Percentiles rank a stretch among this genome's conserved stretches.
Evolutionary conservation across 2,888 invertebrate genomes (phyloP).

Genomic region (Bibio marci): DNA sequence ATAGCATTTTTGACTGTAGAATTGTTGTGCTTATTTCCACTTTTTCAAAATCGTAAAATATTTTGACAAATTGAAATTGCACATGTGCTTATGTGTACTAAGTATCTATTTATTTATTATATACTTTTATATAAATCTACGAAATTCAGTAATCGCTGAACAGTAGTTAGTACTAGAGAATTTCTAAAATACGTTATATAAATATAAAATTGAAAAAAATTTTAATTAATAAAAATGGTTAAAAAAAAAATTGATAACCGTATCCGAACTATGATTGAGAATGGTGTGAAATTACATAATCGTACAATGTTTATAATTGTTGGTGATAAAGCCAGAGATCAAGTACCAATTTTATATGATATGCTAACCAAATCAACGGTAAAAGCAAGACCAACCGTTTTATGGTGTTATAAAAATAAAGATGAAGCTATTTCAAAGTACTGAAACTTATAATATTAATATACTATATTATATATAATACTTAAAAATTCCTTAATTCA

Average conservation of each 20-base stretch:
- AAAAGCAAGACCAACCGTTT: constrained; percentile 79
- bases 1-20: too few species aligned
- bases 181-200: too few species aligned
- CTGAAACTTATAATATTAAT: background rate
- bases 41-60: too few species aligned
- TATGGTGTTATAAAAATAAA: constrained; percentile 97
- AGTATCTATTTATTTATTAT: too few species aligned
- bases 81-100: too few species aligned
- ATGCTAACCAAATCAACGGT: constrained; percentile 91
- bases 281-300: constrained; percentile 81
- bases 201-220: too few species aligned
- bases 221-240: constrained; percentile 47
- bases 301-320: constrained; percentile 88
- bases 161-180: too few species aligned
- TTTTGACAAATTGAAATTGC: too few species aligned
- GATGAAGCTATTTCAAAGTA: constrained; percentile 78
- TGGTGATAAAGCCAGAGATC: constrained; percentile 91
- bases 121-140: too few species aligned
- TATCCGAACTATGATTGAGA: constrained; percentile 88
- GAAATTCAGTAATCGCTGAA: too few species aligned
- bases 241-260: constrained; percentile 95
- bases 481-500: background rate
- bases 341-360: constrained; percentile 93
- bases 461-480: constrained; percentile 1
- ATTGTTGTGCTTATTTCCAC: too few species aligned